Base-by-base conservation (phyloP, 1,140 invertebrate genomes). In the Cherax quadricarinatus region DNA sequence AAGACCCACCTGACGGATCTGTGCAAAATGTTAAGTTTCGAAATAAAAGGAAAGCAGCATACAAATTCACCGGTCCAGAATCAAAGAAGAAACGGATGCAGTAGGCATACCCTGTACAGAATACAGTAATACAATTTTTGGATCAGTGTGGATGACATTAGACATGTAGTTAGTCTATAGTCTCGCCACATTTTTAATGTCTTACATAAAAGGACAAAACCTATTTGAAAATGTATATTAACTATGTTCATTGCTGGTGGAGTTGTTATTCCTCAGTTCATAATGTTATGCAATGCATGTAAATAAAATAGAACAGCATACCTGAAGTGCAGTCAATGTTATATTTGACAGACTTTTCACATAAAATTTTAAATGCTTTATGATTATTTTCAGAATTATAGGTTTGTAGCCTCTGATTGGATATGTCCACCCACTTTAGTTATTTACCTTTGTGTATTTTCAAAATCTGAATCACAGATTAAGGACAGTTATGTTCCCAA, bases 11-110 rank as follows among this genome's bases (percentile, higher is more conserved):
- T 2, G 24, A 30, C 9, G 70, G 24, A 30, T 75, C 70, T 3
- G 9, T 30, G 30, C 70, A 75, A 75, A 75, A 30, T 30, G 24
- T 75, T 30, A 75, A 30, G 30, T 75, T 75, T 24, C 70, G 9
- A 30, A 75, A 75, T n/a, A 75, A 75, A 30, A 75, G 70, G 70
- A 75, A 75, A 75, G 6, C 9, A 30, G 9, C n/a, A 30, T 30
- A 75, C 70, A 75, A 75, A 75, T 75, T 75, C 30, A 75, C n/a
- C 9, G 70, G 70, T 75, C 70, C 70, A 30, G n/a, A 75, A 30
- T 75, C 70, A 30, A 75, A 75, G 70, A 75, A 75, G 24, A 24
- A 21, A 5, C 70, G 70, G 70, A 75, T 9, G 70, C n/a, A 75
- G 70, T 75, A 75, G 70, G 70, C 5, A 18, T 66, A 21, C 62